phyloP scores from a whole-genome alignment of 2,888 invertebrate genomes.

The Microctonus aethiopoides region DNA sequence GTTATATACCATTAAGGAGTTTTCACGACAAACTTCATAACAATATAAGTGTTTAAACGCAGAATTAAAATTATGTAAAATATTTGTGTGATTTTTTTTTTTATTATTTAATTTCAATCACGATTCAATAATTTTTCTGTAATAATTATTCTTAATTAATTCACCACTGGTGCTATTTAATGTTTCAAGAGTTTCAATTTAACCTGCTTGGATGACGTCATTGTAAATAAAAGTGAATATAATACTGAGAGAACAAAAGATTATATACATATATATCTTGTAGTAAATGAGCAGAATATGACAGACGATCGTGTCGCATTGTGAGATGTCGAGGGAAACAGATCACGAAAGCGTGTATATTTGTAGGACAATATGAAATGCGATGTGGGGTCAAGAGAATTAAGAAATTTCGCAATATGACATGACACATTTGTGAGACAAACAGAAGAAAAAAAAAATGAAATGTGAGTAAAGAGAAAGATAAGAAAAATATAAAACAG shows the following conservation, averaged over 20 bases:
- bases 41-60: not conserved
- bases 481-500: not conserved
- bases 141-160: not conserved
- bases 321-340: not conserved
- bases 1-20: not conserved
- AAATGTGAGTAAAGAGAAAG: not conserved
- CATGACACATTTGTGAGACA: constrained; percentile 7
- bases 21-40: constrained; percentile 1
- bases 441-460: not conserved
- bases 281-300: not conserved
- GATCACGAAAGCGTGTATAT: not conserved
- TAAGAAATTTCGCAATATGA: constrained; percentile 20
- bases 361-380: constrained; percentile 3
- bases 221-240: not conserved
- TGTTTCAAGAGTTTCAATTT: not conserved
- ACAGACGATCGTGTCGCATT: not conserved
- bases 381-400: constrained; percentile 16
- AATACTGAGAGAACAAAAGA: not conserved
- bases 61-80: not conserved
- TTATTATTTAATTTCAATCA: constrained; percentile 2
- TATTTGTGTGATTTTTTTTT: not conserved
- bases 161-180: not conserved
- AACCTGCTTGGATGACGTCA: not conserved
- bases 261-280: not conserved
- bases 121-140: constrained; percentile 8